Evolutionary conservation across 2,888 invertebrate species (phyloP).

Genomic region (Cyclophora albipunctata): DNA sequence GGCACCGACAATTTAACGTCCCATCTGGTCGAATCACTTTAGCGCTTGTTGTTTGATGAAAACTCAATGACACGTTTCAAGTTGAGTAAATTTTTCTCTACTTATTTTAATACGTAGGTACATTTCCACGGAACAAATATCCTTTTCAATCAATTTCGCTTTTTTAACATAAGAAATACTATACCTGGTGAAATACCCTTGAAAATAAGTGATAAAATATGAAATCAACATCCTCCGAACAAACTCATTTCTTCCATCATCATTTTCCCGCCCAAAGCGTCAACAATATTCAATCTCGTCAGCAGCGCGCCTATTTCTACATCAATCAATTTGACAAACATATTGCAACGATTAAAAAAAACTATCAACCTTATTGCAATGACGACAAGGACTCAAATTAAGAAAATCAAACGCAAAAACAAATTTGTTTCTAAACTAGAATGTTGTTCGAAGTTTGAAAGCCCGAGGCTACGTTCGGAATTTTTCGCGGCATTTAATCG

Average conservation of each 20-base stretch:
- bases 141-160: too few species aligned
- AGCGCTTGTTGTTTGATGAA: too few species aligned
- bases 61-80: too few species aligned
- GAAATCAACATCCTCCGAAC: too few species aligned
- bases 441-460: slow-evolving; percentile 50
- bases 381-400: slow-evolving; percentile 3
- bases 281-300: slow-evolving; percentile 58
- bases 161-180: too few species aligned
- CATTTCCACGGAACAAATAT: too few species aligned
- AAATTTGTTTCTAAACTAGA: slow-evolving; percentile 32
- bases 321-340: slow-evolving; percentile 42
- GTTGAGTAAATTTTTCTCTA: too few species aligned
- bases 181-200: too few species aligned
- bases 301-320: slow-evolving; percentile 42
- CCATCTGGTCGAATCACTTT: too few species aligned
- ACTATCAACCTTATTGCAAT: slow-evolving; percentile 19
- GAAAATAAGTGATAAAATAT: too few species aligned
- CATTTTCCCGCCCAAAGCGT: slow-evolving; percentile 55
- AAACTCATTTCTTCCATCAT: slow-evolving; percentile 30
- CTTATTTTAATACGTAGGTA: too few species aligned
- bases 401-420: slow-evolving; percentile 3
- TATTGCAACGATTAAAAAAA: neutral
- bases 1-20: too few species aligned
- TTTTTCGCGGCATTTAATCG: slow-evolving; percentile 45
- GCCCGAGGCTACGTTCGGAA: slow-evolving; percentile 49